phyloP scores from a whole-genome alignment of 2,797 vertebrate genomes.

The Acanthurus tractus region DNA sequence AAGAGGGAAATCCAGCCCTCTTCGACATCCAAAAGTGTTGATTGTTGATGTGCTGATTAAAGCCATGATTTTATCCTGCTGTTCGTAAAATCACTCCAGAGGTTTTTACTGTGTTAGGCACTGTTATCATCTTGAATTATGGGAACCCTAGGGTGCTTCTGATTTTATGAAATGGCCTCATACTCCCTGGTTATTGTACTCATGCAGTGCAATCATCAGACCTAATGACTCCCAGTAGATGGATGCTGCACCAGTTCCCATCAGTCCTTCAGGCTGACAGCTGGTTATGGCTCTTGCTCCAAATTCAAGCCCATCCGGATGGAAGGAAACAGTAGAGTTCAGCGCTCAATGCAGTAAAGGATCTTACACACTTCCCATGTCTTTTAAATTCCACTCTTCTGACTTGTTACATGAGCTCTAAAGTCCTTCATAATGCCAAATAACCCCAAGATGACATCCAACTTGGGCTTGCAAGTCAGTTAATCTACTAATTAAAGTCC shows the following conservation, averaged over 20 bases:
- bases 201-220: slow-evolving; percentile 53
- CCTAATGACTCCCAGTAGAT: slow-evolving; percentile 55
- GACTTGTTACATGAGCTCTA: not conserved
- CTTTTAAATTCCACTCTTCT: too few relatives aligned
- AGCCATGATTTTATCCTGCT: slow-evolving; percentile 42
- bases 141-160: slow-evolving; percentile 40
- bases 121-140: slow-evolving; percentile 61
- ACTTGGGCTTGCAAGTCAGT: too few relatives aligned
- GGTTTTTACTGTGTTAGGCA: slow-evolving; percentile 29
- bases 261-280: slow-evolving; percentile 43
- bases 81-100: slow-evolving; percentile 41
- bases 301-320: slow-evolving; percentile 27
- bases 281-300: slow-evolving; percentile 26
- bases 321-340: not conserved
- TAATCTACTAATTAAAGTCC: not conserved
- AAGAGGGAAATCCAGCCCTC: slow-evolving; percentile 3
- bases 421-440: not conserved
- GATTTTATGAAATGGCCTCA: slow-evolving; percentile 50
- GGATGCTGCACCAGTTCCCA: slow-evolving; percentile 25
- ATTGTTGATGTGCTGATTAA: slow-evolving; percentile 37
- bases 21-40: slow-evolving; percentile 6
- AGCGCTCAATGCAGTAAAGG: too few relatives aligned
- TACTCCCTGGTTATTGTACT: slow-evolving; percentile 51
- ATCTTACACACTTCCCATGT: not conserved
- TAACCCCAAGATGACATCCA: not conserved